Conservation (phyloP, 2,113 vertebrate genomes). For the Nibea coibor region DNA sequence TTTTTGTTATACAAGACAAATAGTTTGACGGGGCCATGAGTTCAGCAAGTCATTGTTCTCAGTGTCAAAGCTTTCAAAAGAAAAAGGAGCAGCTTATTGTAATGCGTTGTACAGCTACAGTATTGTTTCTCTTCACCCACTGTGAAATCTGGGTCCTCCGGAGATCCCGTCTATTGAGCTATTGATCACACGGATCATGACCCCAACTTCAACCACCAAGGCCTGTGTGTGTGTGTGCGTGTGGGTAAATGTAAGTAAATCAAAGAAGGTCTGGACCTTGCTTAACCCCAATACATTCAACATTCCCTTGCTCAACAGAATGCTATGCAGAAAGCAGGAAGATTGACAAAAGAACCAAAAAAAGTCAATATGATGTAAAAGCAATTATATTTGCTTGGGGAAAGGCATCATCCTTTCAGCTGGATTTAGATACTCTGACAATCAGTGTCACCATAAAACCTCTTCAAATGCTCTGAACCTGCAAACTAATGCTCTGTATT, state of each 20-base stretch:
- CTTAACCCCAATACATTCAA: slow-evolving; percentile 12
- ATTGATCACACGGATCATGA: slow-evolving; percentile 47
- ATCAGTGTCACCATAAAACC: not conserved
- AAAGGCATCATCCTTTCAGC: not conserved
- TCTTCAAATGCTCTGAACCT: not conserved
- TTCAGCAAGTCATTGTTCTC: not conserved
- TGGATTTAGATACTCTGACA: not conserved
- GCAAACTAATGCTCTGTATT: not conserved
- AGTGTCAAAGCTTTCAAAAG: not conserved
- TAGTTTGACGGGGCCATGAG: not conserved
- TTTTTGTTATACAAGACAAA: not conserved
- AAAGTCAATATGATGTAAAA: slow-evolving; percentile 2
- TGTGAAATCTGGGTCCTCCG: slow-evolving; percentile 24
- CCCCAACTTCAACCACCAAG: slow-evolving; percentile 29
- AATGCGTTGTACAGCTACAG: slow-evolving; percentile 15
- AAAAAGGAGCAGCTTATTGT: slow-evolving; percentile 6
- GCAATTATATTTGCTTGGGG: not conserved
- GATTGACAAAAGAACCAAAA: slow-evolving; percentile 2
- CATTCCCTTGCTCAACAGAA: not conserved
- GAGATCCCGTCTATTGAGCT: slow-evolving; percentile 39
- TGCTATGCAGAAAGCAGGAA: not conserved
- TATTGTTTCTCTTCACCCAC: slow-evolving; percentile 30
- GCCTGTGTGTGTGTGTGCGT: slow-evolving; percentile 6
- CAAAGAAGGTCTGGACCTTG: slow-evolving; percentile 24
- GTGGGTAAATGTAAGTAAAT: slow-evolving; percentile 34